Base-by-base conservation (phyloP, 1,140 invertebrate species). In the Phortica variegata region DNA sequence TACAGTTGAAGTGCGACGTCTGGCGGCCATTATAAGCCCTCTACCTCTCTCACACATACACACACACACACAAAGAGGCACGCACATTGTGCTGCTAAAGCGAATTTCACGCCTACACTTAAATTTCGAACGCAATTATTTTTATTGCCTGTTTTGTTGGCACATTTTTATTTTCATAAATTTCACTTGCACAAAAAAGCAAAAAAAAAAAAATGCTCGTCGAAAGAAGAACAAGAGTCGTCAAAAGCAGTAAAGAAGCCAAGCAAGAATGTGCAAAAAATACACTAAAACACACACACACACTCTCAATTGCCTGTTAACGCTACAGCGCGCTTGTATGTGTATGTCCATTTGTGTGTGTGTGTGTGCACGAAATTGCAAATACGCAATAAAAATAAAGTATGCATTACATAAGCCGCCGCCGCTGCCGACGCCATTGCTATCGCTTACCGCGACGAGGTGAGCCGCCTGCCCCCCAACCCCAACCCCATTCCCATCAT, bases 111-210 rank as follows among this genome's bases (percentile, higher is more conserved):
- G 62, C 63, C 56, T 55, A 53, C 63, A 60, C 63, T 68, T 66
- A 62, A 66, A 66, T 66, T 68, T 68, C 63, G 63, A 66, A 66
- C 59, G 63, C 63, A 66, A 66, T 66, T 66, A 66, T 68, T 66
- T 66, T 66, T 66, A 66, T 66, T 66, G 63, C 63, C 54, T 34
- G 49, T 66, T 66, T 66, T 61, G 54, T 50, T 50, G 48, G 41
- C 54, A 55, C 36, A 44, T 52, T 20, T 26, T 26, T 26, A 26
- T 26, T 26, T 26, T 26, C 23, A 26, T 26, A 26, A 26, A 26
- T 26, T 26, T 26, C 23, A 26, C 23, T 26, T 26, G 23, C 23
- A n/a, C 23, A 26, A 5, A 26, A 26, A 26, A 6, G 23, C 5
- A 26, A 26, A 26, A 26, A 26, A 26, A 26, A 26, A 6, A 26